Conservation (phyloP, 1,140 invertebrate species). For the Agrypnia vestita region DNA sequence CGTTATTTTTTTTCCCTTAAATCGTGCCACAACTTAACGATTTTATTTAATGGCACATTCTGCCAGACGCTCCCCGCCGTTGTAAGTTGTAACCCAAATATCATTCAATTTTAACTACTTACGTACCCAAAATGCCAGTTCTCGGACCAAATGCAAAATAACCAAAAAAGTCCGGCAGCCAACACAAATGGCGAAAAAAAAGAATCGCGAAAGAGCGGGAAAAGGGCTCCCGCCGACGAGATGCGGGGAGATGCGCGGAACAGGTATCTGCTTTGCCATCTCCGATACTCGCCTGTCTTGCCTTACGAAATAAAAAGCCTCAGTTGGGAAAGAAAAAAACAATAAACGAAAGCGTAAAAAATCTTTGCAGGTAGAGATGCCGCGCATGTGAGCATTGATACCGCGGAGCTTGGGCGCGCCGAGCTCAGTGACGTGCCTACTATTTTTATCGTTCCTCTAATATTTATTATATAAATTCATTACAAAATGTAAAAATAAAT, state of each 20-base stretch:
- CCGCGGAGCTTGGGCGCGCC: constrained; percentile 8
- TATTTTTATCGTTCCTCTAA: not conserved
- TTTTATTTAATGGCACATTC: not conserved
- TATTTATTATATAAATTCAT: not conserved
- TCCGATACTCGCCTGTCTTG: constrained; percentile 41
- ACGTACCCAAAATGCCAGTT: not conserved
- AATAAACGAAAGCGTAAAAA: constrained; percentile 49
- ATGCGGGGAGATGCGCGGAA: constrained; percentile 3
- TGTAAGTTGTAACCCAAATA: constrained; percentile 9
- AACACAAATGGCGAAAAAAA: constrained; percentile 28
- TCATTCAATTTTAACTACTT: constrained; percentile 26
- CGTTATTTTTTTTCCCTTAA: not conserved
- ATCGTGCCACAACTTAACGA: not conserved
- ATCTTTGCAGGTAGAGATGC: constrained; percentile 37
- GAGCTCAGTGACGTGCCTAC: not conserved
- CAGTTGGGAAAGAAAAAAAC: constrained; percentile 35
- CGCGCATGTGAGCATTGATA: constrained; percentile 43
- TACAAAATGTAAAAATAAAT: too few species aligned
- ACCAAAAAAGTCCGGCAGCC: constrained; percentile 14
- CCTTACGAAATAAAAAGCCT: constrained; percentile 41
- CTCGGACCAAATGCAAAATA: constrained; percentile 44
- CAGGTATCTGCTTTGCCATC: constrained; percentile 47
- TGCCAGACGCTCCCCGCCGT: too few species aligned
- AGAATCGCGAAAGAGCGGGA: constrained; percentile 25
- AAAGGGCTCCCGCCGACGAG: constrained; percentile 30